Evolutionary conservation across 1,140 invertebrate genomes (phyloP), one percentile per base, ranked within the genome.

Genomic region (Drosophila seguyi): DNA sequence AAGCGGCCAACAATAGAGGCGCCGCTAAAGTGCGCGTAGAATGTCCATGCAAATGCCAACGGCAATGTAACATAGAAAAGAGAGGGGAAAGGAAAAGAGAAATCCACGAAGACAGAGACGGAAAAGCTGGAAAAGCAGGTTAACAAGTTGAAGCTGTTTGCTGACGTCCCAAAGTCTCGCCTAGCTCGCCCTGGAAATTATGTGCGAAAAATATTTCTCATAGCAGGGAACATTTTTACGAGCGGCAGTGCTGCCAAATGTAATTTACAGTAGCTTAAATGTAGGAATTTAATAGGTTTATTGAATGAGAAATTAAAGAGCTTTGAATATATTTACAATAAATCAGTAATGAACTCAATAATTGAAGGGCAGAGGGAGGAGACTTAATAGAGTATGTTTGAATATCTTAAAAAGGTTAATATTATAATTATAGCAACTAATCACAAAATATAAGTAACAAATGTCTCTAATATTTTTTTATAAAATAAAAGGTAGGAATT

Each of bases 91-190:
- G 38, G 18, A 10, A 13, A 22, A 22, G 5, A 13, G 14, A 50
- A 38, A 25, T 16, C 20, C 4, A 38, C 13, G 6, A 22, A 68
- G 39, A 57, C 50, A 22, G 10, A 10, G 20, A 34, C 13, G 16
- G 29, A 27, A 56, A 25, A 45, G 69, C 69, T 67, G 59, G 73
- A 81, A 88, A 83, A 85, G 69, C 66, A 84, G 85, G 85, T 90
- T 88, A 88, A 90, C 85, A 85, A 90, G 81, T 69, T 90, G 81
- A 81, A 80, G 73, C 76, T 78, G 82, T 72, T 75, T 71, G 78
- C 82, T 75, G 55, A 76, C 76, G 42, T 68, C 61, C 63, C 47
- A 61, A 31, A 41, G 52, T 62, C 57, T 48, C 55, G 42, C 29
- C 60, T 69, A 31, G 53, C 69, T 22, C 39, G 25, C 50, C 47